These are phyloP conservation scores for Lepus americanus DNA, from an alignment of 2,113 vertebrate genomes.

Conservation along the genomic window DNA sequence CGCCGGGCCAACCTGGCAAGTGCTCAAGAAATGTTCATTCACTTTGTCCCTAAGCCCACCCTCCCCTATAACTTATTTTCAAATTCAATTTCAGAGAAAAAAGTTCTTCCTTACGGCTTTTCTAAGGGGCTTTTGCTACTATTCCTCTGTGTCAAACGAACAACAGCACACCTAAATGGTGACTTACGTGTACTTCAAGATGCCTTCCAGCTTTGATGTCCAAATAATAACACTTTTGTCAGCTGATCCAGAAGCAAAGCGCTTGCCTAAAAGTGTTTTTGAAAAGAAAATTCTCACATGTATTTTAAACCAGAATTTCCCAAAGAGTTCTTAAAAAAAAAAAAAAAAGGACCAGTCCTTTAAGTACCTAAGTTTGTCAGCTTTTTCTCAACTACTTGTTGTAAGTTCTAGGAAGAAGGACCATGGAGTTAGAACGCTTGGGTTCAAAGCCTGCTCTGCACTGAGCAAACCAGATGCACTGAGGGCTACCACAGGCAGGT, in stretches of 20 bases:
- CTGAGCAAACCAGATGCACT: background rate
- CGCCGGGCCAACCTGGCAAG: background rate
- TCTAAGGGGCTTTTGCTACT: background rate
- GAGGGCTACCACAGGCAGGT: no score
- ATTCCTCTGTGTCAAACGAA: background rate
- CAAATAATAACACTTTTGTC: conserved; percentile 99
- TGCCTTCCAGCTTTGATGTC: conserved; percentile 99
- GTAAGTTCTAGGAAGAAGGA: background rate
- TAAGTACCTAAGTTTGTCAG: background rate
- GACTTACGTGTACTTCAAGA: conserved; percentile 98
- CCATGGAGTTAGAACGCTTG: background rate
- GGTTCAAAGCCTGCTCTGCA: conserved; percentile 35
- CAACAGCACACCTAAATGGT: accelerated
- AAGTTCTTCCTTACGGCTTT: background rate
- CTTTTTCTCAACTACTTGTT: background rate
- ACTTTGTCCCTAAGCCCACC: background rate
- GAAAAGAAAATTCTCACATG: conserved; percentile 73
- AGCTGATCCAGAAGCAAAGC: conserved; percentile 98
- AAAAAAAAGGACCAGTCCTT: conserved; percentile 32
- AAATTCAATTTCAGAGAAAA: background rate
- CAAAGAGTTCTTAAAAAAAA: conserved; percentile 65
- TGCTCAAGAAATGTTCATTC: background rate
- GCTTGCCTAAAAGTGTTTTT: conserved; percentile 92
- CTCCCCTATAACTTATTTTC: background rate
- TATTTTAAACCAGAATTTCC: conserved; percentile 65